Base-by-base conservation (phyloP, 2,113 vertebrate genomes). In the Macaca mulatta region DNA sequence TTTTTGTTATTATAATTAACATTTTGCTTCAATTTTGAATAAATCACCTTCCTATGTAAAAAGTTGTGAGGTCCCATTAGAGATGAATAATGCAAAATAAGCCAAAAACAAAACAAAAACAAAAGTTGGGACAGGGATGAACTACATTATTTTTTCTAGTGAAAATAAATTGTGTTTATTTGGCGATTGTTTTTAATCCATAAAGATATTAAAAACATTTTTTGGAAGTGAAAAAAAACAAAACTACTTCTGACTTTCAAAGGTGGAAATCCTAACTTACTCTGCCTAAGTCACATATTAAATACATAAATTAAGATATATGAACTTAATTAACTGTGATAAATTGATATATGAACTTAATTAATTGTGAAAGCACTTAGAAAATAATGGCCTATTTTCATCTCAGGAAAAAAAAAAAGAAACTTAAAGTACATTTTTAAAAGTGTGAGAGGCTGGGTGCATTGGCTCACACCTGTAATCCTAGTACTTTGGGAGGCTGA, bases 161-260 rank as follows among this genome's bases (percentile, higher is more conserved):
- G 40, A 89, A 83, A 93, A 4, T 77, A 85, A 93, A 50, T 83
- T 77, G 8, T 61, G 18, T 64, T 22, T 83, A 74, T 94, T 93
- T 92, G 38, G 14, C 35, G 72, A 48, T 27, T 93, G 50, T 77
- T 90, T 93, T 94, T 88, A 84, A 70, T 95, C 48, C 77, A 94
- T 59, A 92, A 92, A 94, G 35, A 70, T 79, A 86, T 55, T 83
- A 83, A 92, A 93, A 94, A 77, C 45, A 79, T 27, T 94, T 92
- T 84, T 50, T 55, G 23, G 50, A 88, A 84, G 17, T 72, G 32
- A 80, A 96, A 96, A 92, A 64, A 64, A 48, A 6, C 70, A 81
- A 90, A 94, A 89, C 35, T 93, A 69, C 18, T 93, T 80, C 18
- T 94, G 48, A 93, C 77, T 88, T 94, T 94, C 92, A 93, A 94